These are phyloP conservation scores for Mallotus villosus DNA, from an alignment of 2,797 vertebrate species.

Conservation along the genomic window DNA sequence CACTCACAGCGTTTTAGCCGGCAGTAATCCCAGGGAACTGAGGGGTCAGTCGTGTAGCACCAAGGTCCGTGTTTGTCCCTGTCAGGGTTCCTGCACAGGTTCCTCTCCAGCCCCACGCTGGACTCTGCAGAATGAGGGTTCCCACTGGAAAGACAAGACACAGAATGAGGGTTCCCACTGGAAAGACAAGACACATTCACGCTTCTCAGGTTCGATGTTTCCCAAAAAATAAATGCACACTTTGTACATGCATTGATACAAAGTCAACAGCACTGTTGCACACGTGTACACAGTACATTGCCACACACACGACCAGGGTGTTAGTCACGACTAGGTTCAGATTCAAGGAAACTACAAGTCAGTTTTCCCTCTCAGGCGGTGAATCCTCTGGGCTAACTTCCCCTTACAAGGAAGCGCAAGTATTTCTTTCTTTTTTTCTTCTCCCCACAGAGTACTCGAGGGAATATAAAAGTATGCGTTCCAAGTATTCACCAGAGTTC, in stretches of 20 bases:
- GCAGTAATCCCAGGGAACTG: constrained; percentile 96
- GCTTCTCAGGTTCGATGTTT: neutral
- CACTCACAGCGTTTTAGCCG: constrained; percentile 91
- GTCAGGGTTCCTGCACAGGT: constrained; percentile 96
- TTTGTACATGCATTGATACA: constrained; percentile 15
- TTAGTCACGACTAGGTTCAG: constrained; percentile 30
- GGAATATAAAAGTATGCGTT: constrained; percentile 72
- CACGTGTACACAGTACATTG: constrained; percentile 15
- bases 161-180: constrained; percentile 77
- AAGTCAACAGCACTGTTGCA: neutral
- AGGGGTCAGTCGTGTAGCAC: constrained; percentile 92
- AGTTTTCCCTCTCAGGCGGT: constrained; percentile 39
- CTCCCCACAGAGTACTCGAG: constrained; percentile 54
- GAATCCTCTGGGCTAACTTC: constrained; percentile 50
- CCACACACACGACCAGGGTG: neutral
- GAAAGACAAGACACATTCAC: constrained; percentile 28
- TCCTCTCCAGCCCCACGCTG: constrained; percentile 83
- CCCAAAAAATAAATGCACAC: neutral
- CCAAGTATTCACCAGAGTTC: constrained; percentile 53
- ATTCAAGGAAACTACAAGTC: constrained; percentile 59
- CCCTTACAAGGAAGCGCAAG: constrained; percentile 61
- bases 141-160: constrained; percentile 74
- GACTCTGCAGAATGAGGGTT: constrained; percentile 74
- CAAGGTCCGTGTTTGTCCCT: constrained; percentile 95
- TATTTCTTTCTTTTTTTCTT: constrained; percentile 31